Percentiles rank a stretch among this genome's conserved stretches.
These are phyloP conservation scores for Leptinotarsa rubiginosa DNA, from an alignment of 2,888 invertebrate genomes.

Conservation along the genomic window DNA sequence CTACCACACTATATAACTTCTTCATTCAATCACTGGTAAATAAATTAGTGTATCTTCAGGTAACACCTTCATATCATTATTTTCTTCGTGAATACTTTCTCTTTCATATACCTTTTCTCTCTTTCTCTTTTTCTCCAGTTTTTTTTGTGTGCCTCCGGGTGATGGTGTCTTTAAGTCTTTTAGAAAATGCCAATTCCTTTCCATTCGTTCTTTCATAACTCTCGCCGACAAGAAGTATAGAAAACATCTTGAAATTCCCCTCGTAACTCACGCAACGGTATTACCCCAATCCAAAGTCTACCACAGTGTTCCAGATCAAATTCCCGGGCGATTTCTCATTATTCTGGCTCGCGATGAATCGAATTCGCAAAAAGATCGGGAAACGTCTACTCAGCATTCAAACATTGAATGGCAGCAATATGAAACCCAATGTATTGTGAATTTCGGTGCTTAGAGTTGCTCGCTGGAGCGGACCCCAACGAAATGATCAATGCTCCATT, in stretches of 20 bases:
- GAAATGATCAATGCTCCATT: constrained; percentile 58
- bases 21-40: no score
- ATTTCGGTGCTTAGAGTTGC: constrained; percentile 55
- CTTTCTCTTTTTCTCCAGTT: no score
- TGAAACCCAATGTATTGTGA: constrained; percentile 57
- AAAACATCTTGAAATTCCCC: not conserved
- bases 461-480: constrained; percentile 51
- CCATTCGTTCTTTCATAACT: no score
- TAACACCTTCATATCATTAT: no score
- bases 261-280: not conserved
- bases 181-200: no score
- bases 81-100: no score
- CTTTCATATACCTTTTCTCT: no score
- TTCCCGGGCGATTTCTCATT: constrained; percentile 2
- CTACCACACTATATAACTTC: no score
- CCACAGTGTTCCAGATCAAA: constrained; percentile 11
- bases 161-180: no score
- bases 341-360: constrained; percentile 7
- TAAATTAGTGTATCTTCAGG: no score
- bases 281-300: not conserved
- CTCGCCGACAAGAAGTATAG: no score
- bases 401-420: constrained; percentile 51
- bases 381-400: constrained; percentile 41
- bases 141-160: no score
- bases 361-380: constrained; percentile 20